These are phyloP conservation scores for Antedon mediterranea DNA, from an alignment of 53 echinoderm and acorn worm genomes.

Conservation along the genomic window DNA sequence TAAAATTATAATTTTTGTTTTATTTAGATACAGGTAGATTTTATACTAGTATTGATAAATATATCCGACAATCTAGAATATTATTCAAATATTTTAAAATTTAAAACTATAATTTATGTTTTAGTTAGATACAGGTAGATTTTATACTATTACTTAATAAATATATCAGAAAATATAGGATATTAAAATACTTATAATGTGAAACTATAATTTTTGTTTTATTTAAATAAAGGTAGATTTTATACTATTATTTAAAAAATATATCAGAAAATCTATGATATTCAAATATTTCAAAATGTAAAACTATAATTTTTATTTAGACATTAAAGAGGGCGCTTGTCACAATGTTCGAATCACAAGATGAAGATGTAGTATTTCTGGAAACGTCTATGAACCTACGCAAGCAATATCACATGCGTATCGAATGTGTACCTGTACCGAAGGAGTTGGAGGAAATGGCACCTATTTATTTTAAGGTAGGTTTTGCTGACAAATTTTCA, in stretches of 20 bases:
- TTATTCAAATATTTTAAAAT: no score
- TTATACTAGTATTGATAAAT: no score
- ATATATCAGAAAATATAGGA: no score
- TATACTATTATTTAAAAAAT: no score
- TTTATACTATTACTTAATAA: no score
- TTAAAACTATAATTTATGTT: neutral
- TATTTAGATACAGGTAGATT: no score
- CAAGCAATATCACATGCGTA: slow-evolving; percentile 64
- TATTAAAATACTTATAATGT: neutral
- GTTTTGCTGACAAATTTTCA: no score
- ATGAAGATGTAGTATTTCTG: slow-evolving; percentile 58
- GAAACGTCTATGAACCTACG: slow-evolving; percentile 74
- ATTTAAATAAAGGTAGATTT: no score
- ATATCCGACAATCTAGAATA: no score
- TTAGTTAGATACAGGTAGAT: slow-evolving; percentile 26
- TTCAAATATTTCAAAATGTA: neutral
- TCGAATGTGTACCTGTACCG: slow-evolving; percentile 75
- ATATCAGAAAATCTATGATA: no score
- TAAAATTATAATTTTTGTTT: no score
- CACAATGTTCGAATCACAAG: slow-evolving; percentile 83
- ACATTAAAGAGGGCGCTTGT: slow-evolving; percentile 89
- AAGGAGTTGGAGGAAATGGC: slow-evolving; percentile 77
- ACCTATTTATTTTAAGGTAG: slow-evolving; percentile 94
- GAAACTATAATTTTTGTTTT: neutral
- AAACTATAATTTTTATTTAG: slow-evolving; percentile 9